Evolutionary conservation across 1,140 invertebrate genomes (phyloP), one percentile per base, ranked within the genome.

Genomic region (Nephila pilipes): DNA sequence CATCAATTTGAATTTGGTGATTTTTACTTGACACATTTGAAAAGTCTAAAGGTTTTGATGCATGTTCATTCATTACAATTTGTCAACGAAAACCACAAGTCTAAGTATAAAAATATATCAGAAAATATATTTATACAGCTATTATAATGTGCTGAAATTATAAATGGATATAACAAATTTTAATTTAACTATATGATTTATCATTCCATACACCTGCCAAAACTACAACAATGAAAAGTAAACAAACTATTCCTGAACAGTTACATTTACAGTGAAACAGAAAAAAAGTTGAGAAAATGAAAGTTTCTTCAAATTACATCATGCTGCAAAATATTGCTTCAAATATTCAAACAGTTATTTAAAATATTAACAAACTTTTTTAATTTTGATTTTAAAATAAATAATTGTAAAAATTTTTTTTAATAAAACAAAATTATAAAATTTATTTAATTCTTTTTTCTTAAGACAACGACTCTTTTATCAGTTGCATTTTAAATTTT

Each of bases 1-100:
- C 5, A 25, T 32, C 38, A 54, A 92, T 36, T 92, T 80, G 55
- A 18, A 69, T 57, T 32, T 85, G 60, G 14, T 54, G 36, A 25
- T 16, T 85, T 92, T 92, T 92, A 65, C 38, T 92, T 32, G 81
- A 85, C 6, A 22, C 81, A 85, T 85, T 92, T 57, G 60, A 20
- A 85, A 54, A 85, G 63, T 85, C 90, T 85, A 25, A 18, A 38
- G 80, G 22, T 92, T 85, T 92, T 69, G n/a, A 20, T 8, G 32
- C 55, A 69, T 55, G 60, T n/a, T 85, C 81, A 85, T 57, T 85
- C 90, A 92, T 92, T 38, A 80, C 89, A 92, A 16, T 25, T 58
- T 32, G 60, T 16, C 20, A 60, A 16, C 25, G 14, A 32, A 32
- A 75, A 75, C 16, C 18, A 75, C 12, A 32, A 5, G 29, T 36